Percentiles rank a stretch among this genome's conserved stretches.
phyloP scores from a whole-genome alignment of 1,140 invertebrate genomes.

The Ephestia elutella region DNA sequence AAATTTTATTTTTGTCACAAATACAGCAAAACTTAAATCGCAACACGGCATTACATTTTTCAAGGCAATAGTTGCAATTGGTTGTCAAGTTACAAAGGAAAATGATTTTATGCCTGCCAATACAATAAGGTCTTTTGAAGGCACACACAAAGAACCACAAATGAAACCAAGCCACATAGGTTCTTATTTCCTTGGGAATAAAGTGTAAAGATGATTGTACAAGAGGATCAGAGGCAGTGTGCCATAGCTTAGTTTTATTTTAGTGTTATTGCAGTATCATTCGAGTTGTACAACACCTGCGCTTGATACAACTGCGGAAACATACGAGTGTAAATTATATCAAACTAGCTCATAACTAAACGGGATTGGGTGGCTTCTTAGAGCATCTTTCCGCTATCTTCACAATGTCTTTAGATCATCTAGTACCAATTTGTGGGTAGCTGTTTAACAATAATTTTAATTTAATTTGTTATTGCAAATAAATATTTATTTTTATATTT shows the following conservation, averaged over 20 bases:
- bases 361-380: too few relatives aligned
- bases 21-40: background rate
- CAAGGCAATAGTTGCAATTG: background rate
- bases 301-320: slow-evolving; percentile 9
- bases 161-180: background rate
- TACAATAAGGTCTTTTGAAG: background rate
- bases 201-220: background rate
- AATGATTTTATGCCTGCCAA: slow-evolving; percentile 3
- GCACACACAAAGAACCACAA: slow-evolving; percentile 12
- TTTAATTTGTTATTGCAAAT: too few relatives aligned
- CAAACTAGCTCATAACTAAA: background rate
- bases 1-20: too few relatives aligned
- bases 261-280: slow-evolving; percentile 13
- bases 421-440: too few relatives aligned
- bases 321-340: background rate
- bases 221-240: slow-evolving; percentile 5
- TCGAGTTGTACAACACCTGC: slow-evolving; percentile 10
- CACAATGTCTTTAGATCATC: too few relatives aligned
- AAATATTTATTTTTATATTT: too few relatives aligned
- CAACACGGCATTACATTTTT: background rate
- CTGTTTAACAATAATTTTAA: too few relatives aligned
- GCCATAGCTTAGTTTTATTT: slow-evolving; percentile 12
- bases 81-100: background rate
- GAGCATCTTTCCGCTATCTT: too few relatives aligned
- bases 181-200: slow-evolving; percentile 2